Conservation (phyloP, 2,113 vertebrate species). For the Caranx ignobilis region DNA sequence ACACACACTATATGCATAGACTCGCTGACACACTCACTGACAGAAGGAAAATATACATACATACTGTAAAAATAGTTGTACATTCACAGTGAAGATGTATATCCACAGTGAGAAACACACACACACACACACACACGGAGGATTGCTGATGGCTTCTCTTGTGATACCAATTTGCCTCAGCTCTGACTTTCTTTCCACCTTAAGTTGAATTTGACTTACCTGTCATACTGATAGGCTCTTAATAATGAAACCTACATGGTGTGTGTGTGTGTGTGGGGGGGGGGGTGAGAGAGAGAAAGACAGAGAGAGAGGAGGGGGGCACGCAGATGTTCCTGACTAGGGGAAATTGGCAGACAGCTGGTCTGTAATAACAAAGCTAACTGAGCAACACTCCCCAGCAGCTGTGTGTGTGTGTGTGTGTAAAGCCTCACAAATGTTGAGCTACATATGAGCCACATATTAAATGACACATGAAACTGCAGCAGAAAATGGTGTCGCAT, state of each 20-base stretch:
- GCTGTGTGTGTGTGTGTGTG: slow-evolving; percentile 22
- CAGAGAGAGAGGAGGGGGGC: not conserved
- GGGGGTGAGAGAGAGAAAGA: not conserved
- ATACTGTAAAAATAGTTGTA: not conserved
- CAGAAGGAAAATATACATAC: not conserved
- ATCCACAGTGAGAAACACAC: not conserved
- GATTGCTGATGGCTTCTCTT: slow-evolving; percentile 41
- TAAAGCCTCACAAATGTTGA: slow-evolving; percentile 3
- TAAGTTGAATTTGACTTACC: slow-evolving; percentile 56
- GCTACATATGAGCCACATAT: not conserved
- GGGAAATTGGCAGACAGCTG: slow-evolving; percentile 65
- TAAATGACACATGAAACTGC: not conserved
- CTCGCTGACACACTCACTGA: not conserved
- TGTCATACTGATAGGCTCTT: slow-evolving; percentile 54
- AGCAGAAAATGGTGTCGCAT: slow-evolving; percentile 5
- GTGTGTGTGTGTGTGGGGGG: not conserved
- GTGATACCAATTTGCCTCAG: slow-evolving; percentile 46
- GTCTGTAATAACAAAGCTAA: slow-evolving; percentile 62
- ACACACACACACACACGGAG: slow-evolving; percentile 6
- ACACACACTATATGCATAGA: not conserved
- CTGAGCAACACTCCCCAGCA: slow-evolving; percentile 50
- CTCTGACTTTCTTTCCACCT: slow-evolving; percentile 17
- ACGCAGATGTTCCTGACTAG: slow-evolving; percentile 62
- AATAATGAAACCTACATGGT: slow-evolving; percentile 50
- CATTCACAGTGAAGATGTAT: not conserved